phyloP scores from a whole-genome alignment of 1,140 invertebrate species.

The Cheumatopsyche charites region DNA sequence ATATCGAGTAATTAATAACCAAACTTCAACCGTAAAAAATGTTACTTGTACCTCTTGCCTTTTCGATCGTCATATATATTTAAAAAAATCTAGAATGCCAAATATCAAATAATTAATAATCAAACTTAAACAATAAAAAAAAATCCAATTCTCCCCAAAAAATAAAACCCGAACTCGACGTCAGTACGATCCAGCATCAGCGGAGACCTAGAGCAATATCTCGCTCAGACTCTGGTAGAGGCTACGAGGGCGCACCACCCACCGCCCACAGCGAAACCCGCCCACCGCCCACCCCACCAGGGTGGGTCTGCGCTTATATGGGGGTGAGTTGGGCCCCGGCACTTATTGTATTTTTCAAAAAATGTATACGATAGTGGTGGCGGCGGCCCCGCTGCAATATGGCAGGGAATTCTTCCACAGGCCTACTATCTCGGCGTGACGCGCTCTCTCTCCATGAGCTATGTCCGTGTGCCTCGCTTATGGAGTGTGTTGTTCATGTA shows the following conservation, averaged over 20 bases:
- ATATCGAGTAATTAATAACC: too few species aligned
- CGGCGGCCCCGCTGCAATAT: slow-evolving; percentile 34
- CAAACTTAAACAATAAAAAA: too few species aligned
- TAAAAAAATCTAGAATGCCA: too few species aligned
- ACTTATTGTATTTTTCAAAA: slow-evolving; percentile 49
- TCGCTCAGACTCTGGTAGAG: slow-evolving; percentile 48
- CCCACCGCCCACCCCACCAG: slow-evolving; percentile 25
- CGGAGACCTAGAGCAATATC: slow-evolving; percentile 46
- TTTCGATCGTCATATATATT: too few species aligned
- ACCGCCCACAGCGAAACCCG: slow-evolving; percentile 6
- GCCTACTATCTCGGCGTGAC: slow-evolving; percentile 4
- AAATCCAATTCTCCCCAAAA: background rate
- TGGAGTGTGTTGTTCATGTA: background rate
- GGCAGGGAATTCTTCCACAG: slow-evolving; percentile 40
- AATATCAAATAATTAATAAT: too few species aligned
- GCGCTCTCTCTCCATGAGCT: too few species aligned
- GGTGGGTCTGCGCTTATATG: slow-evolving; percentile 29
- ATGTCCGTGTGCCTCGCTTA: background rate
- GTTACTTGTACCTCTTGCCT: too few species aligned
- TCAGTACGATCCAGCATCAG: slow-evolving; percentile 4
- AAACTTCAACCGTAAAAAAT: too few species aligned
- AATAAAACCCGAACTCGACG: slow-evolving; percentile 20
- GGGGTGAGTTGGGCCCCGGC: slow-evolving; percentile 14
- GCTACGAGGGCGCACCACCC: slow-evolving; percentile 23
- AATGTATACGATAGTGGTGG: slow-evolving; percentile 43